Conservation (phyloP, 1,140 invertebrate genomes). For the Caenorhabditis latens region DNA sequence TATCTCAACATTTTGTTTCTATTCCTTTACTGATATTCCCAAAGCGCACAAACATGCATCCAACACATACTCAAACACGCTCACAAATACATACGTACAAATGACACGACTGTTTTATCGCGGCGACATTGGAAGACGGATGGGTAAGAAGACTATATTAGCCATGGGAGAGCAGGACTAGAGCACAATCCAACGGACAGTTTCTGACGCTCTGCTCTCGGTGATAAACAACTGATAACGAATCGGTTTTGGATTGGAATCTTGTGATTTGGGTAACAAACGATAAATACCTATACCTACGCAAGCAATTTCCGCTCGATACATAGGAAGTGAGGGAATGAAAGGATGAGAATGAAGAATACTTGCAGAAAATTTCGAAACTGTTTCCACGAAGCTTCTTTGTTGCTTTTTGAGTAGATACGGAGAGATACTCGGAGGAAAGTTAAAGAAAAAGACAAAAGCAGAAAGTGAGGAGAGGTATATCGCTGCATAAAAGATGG, state of each 20-base stretch:
- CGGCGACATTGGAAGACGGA: conserved; percentile 11
- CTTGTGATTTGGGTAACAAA: conserved; percentile 31
- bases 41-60: background rate
- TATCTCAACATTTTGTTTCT: too few species aligned
- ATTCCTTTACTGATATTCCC: background rate
- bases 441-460: background rate
- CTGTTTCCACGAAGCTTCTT: too few species aligned
- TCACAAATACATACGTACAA: background rate
- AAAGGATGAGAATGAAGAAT: background rate
- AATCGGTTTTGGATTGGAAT: conserved; percentile 1
- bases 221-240: conserved; percentile 48
- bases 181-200: conserved; percentile 30
- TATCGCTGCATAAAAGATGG: conserved; percentile 31
- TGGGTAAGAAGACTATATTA: conserved; percentile 43
- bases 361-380: background rate
- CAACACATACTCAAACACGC: background rate
- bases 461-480: background rate
- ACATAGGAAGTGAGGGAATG: background rate
- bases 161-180: background rate
- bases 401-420: too few species aligned
- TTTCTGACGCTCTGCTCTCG: conserved; percentile 3
- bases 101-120: conserved; percentile 42
- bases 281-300: conserved; percentile 1
- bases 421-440: too few species aligned
- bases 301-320: conserved; percentile 6